Evolutionary conservation across 2,113 vertebrate species (phyloP), one percentile per base, ranked within the genome.

Genomic region (Mastomys natalensis): DNA sequence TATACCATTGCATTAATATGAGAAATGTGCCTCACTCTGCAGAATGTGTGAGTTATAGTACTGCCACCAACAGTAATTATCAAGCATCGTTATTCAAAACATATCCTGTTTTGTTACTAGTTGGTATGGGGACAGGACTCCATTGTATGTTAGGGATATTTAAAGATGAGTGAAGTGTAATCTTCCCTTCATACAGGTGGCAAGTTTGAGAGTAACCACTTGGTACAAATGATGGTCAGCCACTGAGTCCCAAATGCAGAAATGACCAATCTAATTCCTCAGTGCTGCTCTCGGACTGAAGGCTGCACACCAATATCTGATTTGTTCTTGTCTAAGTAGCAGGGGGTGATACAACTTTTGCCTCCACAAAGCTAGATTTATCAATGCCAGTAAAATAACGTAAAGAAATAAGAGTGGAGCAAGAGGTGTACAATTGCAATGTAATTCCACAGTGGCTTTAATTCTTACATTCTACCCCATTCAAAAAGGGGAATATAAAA

Each of bases 291-390:
- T 91, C 70, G 93, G 29, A 34, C 64, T 78, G 95, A 64, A 94
- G 40, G 89, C 68, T 89, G 74, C 60, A 82, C 88, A 92, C 89
- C 26, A 82, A 87, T 86, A 60, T 51, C 3, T 84, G 40, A 40
- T 78, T 94, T 96, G 53, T 48, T 93, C 53, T 97, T 76, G 92
- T 72, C 72, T 73, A 92, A 88, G 62, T 58, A 87, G 78, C 58
- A 94, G 70, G 64, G 60, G 11, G 7, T 87, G 53, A 40, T 85
- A 73, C 17, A 53, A 95, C 91, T 53, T 80, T 68, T 58, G 19
- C 45, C 37, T n/a, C 60, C 62, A 85, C 60, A 58, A 92, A 96
- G 29, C 12, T 89, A 51, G 72, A 80, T 92, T 90, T 93, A 73
- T 76, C 89, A 88, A 48, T 64, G 15, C 64, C 84, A 80, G 17